Evolutionary conservation across 2,113 vertebrate genomes (phyloP), one percentile per base, ranked within the genome.

Genomic region (Callorhinus ursinus): DNA sequence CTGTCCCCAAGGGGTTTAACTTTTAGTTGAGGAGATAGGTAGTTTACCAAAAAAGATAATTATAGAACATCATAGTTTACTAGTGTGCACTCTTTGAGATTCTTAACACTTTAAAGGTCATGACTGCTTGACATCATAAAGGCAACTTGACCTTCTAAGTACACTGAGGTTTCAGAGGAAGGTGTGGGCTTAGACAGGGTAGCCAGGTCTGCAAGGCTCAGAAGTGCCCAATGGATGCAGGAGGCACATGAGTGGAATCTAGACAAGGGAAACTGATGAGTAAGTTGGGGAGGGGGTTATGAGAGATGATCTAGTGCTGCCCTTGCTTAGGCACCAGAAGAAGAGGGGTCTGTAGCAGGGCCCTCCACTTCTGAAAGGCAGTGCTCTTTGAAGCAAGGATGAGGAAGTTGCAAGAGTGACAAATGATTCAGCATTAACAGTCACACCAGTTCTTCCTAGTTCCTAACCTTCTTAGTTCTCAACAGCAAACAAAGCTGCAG

Each of bases 401-500:
- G 72, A 59, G 77, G 51, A 72, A n/a, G n/a, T 49, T 36, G 22
- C 21, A 18, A 42, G 39, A 28, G 18, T 51, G 82, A 72, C 5
- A 33, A 5, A 13, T 22, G 59, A 85, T n/a, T 67, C 42, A 36
- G 59, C 33, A 1, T 59, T 31, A 65, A 18, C 36, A 82, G 72
- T n/a, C 67, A 59, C 42, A 53, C 42, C 67, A 9, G 49, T 49
- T 55, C 26, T 39, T 87, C 51, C 57, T 5, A n/a, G 57, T 55
- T 83, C 57, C 77, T 83, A 79, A 63, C 55, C n/a, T 86, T 88
- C 67, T 16, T 4, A 14, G 65, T 84, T 87, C 85, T 84, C 80
- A 95, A 55, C 31, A 46, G 85, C 55, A 92, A 96, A 93, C 80
- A 82, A 97, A 97, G 55, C 46, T 46, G 5, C 13, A 42, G 53